A percentile compares a stretch with the other conserved stretches of the same genome.
These are phyloP conservation scores for Zaprionus bogoriensis DNA, from an alignment of 2,888 invertebrate genomes.

Conservation along the genomic window DNA sequence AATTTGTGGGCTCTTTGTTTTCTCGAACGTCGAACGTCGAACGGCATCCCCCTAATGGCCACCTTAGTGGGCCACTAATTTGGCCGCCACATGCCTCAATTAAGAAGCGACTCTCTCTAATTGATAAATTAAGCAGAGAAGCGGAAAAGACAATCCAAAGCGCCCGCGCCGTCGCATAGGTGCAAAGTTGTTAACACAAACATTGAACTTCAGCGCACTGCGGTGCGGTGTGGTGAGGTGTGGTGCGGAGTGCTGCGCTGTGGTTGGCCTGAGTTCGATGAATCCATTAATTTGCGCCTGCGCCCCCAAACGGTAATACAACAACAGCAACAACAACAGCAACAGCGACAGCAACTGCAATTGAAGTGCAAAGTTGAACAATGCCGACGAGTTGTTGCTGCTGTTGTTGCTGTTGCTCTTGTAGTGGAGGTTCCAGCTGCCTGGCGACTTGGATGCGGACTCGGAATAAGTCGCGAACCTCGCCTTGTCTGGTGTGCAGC, in stretches of 20 bases:
- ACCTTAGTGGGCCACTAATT: conserved; percentile 62
- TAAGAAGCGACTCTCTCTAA: conserved; percentile 66
- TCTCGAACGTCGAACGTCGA: no score
- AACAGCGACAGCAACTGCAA: conserved; percentile 34
- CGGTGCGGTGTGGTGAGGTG: not conserved
- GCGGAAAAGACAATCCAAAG: conserved; percentile 55
- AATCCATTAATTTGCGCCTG: conserved; percentile 77
- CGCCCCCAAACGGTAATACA: conserved; percentile 60
- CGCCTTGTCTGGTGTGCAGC: conserved; percentile 57
- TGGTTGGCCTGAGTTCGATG: conserved; percentile 47
- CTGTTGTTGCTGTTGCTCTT: conserved; percentile 18
- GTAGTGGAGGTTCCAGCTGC: no score
- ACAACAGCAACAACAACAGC: conserved; percentile 17
- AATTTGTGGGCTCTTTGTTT: conserved; percentile 56
- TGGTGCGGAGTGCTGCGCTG: not conserved
- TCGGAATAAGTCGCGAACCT: conserved; percentile 53
- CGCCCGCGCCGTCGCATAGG: conserved; percentile 33
- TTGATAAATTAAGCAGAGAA: conserved; percentile 65
- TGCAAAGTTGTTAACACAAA: conserved; percentile 75
- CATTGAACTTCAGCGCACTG: conserved; percentile 66
- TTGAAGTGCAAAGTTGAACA: conserved; percentile 78
- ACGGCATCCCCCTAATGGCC: conserved; percentile 47
- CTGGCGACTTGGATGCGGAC: conserved; percentile 26
- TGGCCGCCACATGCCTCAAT: conserved; percentile 60
- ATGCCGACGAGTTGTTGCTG: conserved; percentile 20